A percentile compares a stretch with the other conserved stretches of the same genome.
Evolutionary conservation across 1,140 invertebrate genomes (phyloP).

Genomic region (Pogonomyrmex californicus): DNA sequence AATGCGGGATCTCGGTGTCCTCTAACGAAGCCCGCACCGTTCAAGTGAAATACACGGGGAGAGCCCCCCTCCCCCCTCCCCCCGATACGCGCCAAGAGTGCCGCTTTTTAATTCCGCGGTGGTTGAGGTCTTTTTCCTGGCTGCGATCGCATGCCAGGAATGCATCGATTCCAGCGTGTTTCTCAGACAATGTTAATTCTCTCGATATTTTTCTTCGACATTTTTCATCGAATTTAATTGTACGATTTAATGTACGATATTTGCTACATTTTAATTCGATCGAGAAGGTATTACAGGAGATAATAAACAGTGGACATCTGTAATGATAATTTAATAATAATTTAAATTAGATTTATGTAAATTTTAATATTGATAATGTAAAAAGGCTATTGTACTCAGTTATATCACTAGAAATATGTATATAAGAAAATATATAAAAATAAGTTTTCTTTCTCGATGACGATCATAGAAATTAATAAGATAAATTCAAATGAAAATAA

Average conservation of each 20-base stretch:
- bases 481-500: background rate
- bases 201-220: background rate
- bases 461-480: background rate
- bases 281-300: too few species aligned
- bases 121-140: background rate
- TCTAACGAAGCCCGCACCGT: constrained; percentile 30
- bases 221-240: background rate
- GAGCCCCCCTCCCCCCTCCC: too few species aligned
- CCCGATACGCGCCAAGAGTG: background rate
- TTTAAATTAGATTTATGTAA: background rate
- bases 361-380: background rate
- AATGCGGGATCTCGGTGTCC: constrained; percentile 18
- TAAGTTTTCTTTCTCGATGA: background rate
- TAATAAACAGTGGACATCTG: background rate
- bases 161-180: constrained; percentile 5
- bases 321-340: background rate
- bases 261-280: background rate
- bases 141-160: background rate
- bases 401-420: background rate
- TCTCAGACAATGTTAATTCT: constrained; percentile 9
- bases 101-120: constrained; percentile 27
- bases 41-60: constrained; percentile 30
- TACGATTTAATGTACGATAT: background rate
- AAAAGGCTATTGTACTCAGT: background rate
- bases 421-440: background rate